Evolutionary conservation across 2,888 invertebrate species (phyloP), one percentile per base, ranked within the genome.

Genomic region (Sericinus montela): DNA sequence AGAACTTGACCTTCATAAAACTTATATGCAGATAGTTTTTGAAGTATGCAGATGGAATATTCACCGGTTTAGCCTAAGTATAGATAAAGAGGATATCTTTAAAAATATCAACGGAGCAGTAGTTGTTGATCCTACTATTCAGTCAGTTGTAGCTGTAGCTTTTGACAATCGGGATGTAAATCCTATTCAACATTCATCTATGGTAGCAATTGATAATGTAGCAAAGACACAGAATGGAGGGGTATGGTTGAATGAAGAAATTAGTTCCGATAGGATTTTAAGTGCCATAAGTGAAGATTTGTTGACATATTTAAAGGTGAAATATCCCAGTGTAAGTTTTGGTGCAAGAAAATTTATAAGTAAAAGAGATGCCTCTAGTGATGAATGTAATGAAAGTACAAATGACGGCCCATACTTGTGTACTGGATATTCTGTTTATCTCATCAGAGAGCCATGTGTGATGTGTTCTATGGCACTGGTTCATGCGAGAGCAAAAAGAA

Each of bases 391-490:
- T 25, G 37, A 19, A 15, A 36, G 44, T 10, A 4, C 32, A 37
- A 58, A 63, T 32, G 66, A 83, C 40, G 92, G 92, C 1, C 93
- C 95, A 0, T 97, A 97, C 74, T 80, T 97, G 40, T 97, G 97
- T 79, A 97, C 98, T 0, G 95, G 95, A 1, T 97, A 95, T 75
- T 94, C 96, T 81, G 80, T 95, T 1, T 98, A 96, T 70, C 73
- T 95, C 35, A 91, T 94, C 0, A 90, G 91, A 52, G 98, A 99
- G 73, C 98, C 98, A 0, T 99, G 99, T 80, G 72, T 95, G 0
- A 96, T 98, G 94, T 99, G 99, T 81, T 90, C 97, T 0, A 99
- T 99, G 98, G 98, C 95, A 0, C 83, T 99, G 46, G 91, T 98
- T 0, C 98, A 99, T 76, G 96, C 97, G n/a, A 89, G 98, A 54